Evolutionary conservation across 2,113 vertebrate species (phyloP).

Genomic region (Heptranchias perlo): DNA sequence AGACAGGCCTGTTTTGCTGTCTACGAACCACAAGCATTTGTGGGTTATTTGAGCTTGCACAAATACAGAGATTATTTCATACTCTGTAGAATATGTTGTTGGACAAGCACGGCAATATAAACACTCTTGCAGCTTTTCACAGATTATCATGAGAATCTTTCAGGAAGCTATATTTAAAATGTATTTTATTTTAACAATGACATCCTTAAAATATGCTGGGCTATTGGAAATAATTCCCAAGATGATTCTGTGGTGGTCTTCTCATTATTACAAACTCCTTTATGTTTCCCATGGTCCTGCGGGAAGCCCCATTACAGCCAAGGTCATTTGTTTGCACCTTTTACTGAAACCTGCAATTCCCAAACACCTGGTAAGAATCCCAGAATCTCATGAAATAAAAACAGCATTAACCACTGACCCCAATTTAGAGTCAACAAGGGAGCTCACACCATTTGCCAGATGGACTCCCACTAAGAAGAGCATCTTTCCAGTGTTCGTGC

Average conservation of each 20-base stretch:
- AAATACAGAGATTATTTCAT: background rate
- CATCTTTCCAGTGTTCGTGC: background rate
- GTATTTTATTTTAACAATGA: background rate
- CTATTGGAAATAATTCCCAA: background rate
- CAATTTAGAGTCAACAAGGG: background rate
- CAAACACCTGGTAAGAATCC: background rate
- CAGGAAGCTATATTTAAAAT: background rate
- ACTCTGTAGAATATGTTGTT: background rate
- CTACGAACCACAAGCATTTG: background rate
- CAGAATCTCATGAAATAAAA: background rate
- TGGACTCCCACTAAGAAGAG: background rate
- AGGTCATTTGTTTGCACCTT: background rate
- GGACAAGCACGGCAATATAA: background rate
- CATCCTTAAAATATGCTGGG: background rate
- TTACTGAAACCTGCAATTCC: background rate
- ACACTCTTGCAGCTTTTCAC: background rate
- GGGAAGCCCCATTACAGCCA: background rate
- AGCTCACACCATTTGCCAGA: background rate
- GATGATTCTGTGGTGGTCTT: background rate
- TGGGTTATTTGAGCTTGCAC: background rate
- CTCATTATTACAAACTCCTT: background rate
- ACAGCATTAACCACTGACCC: background rate
- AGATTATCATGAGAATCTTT: background rate
- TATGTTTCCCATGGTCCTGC: background rate
- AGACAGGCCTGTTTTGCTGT: background rate